Percentiles rank a stretch among this genome's conserved stretches.
Evolutionary conservation across 2,888 invertebrate genomes (phyloP).

Genomic region (Caenorhabditis virilis): DNA sequence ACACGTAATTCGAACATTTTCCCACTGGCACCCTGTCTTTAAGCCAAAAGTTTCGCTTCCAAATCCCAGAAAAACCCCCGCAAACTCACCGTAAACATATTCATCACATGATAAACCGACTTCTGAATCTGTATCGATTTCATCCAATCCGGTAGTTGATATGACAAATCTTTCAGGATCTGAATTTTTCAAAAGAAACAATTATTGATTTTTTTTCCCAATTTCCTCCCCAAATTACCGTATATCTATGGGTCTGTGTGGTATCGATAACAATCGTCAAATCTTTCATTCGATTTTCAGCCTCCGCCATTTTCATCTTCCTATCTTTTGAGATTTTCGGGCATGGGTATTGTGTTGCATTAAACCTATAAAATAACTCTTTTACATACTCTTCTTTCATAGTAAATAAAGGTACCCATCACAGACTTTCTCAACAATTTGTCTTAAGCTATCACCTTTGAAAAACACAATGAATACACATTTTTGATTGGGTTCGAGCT

Average conservation of each 20-base stretch:
- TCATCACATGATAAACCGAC: conserved; percentile 95
- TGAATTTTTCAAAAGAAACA: conserved; percentile 22
- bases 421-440: conserved; percentile 95
- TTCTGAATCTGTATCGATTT: conserved; percentile 94
- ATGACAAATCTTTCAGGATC: conserved; percentile 88
- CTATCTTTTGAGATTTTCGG: conserved; percentile 94
- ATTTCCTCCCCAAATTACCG: conserved; percentile 28
- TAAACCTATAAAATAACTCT: conserved; percentile 76
- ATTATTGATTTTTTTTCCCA: background rate
- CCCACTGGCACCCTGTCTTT: no score
- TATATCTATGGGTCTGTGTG: conserved; percentile 58
- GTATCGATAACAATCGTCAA: conserved; percentile 77
- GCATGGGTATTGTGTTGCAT: conserved; percentile 95
- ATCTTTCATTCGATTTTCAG: conserved; percentile 96
- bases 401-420: conserved; percentile 78
- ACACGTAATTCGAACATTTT: no score
- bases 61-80: background rate
- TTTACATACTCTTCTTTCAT: no score
- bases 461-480: conserved; percentile 81
- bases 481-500: conserved; percentile 72
- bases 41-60: conserved; percentile 5
- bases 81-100: conserved; percentile 83
- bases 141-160: conserved; percentile 96
- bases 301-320: conserved; percentile 94
- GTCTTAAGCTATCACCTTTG: conserved; percentile 94